phyloP scores from a whole-genome alignment of 2,888 invertebrate species.

The Actias luna region DNA sequence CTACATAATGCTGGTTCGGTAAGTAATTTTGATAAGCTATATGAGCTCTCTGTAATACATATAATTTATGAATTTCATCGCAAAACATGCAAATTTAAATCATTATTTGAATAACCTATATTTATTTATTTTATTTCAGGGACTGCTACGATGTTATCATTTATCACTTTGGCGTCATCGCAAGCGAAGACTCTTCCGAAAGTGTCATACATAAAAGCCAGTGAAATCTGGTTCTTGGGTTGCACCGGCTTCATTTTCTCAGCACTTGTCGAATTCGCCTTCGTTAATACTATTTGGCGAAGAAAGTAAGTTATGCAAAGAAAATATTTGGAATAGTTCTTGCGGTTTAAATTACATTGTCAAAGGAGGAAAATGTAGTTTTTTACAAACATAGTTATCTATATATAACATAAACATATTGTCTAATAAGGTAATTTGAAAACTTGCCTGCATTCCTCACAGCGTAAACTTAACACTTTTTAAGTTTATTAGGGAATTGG shows the following conservation, averaged over 20 bases:
- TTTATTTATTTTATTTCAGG: conserved; percentile 71
- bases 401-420: too few species aligned
- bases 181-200: conserved; percentile 93
- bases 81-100: not conserved
- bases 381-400: not conserved
- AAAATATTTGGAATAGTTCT: too few species aligned
- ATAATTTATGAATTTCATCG: not conserved
- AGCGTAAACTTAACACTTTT: not conserved
- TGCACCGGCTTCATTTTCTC: conserved; percentile 93
- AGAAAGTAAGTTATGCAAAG: conserved; percentile 87
- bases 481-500: not conserved
- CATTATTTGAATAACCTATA: not conserved
- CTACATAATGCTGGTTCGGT: too few species aligned
- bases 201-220: conserved; percentile 94
- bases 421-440: too few species aligned
- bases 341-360: not conserved
- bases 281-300: conserved; percentile 94
- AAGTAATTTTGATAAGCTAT: too few species aligned
- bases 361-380: not conserved
- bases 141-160: conserved; percentile 92
- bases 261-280: conserved; percentile 93
- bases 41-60: not conserved
- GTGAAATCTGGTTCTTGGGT: conserved; percentile 94
- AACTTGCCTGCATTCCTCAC: too few species aligned
- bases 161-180: conserved; percentile 92